phyloP scores from a whole-genome alignment of 1,140 invertebrate species.

The Lutraria rhynchaena region DNA sequence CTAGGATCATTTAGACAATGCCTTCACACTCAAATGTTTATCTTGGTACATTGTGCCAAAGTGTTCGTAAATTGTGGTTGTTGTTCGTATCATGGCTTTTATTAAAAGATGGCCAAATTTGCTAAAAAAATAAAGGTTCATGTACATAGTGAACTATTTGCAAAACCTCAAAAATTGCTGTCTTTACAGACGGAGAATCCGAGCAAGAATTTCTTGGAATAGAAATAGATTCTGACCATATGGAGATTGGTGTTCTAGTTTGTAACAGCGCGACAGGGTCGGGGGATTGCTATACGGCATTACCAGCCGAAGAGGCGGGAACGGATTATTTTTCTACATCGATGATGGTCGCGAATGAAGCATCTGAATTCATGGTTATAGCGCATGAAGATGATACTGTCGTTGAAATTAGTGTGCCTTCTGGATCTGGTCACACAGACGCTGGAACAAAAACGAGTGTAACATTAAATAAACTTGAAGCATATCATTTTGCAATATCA shows the following conservation, averaged over 20 bases:
- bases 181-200: not conserved
- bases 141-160: not conserved
- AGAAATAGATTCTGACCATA: not conserved
- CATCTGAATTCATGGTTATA: slow-evolving; percentile 29
- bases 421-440: not conserved
- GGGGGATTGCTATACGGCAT: slow-evolving; percentile 34
- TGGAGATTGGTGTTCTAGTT: slow-evolving; percentile 18
- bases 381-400: slow-evolving; percentile 9
- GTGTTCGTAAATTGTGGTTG: too few relatives aligned
- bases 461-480: not conserved
- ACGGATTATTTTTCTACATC: slow-evolving; percentile 19
- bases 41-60: too few relatives aligned
- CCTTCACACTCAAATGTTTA: too few relatives aligned
- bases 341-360: slow-evolving; percentile 7
- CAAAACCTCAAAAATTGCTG: not conserved
- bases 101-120: too few relatives aligned
- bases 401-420: slow-evolving; percentile 5
- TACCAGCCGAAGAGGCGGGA: slow-evolving; percentile 16
- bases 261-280: slow-evolving; percentile 1
- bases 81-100: too few relatives aligned
- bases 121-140: too few relatives aligned
- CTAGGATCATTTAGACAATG: too few relatives aligned
- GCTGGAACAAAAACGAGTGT: slow-evolving; percentile 4
- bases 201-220: slow-evolving; percentile 16
- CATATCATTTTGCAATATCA: slow-evolving; percentile 10